A percentile compares a stretch with the other conserved stretches of the same genome.
These are phyloP conservation scores for Onychostruthus taczanowskii DNA, from an alignment of 2,113 vertebrate species.

Conservation along the genomic window DNA sequence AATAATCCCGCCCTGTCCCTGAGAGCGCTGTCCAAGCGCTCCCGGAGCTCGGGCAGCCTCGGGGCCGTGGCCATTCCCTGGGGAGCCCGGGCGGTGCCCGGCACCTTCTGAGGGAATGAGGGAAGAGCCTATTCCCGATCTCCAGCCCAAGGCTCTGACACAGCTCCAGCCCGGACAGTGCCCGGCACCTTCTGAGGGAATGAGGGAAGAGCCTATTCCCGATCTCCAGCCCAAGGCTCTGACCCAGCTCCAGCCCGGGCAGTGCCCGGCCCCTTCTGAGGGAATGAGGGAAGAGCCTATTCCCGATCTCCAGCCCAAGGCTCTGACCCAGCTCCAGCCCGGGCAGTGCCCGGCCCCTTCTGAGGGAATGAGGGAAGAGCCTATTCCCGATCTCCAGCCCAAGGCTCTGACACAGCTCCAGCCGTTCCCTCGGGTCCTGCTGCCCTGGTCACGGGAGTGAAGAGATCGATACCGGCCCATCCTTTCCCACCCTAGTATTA, in stretches of 20 bases:
- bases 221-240: rapidly evolving
- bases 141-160: rapidly evolving
- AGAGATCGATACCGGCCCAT: neutral
- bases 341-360: neutral
- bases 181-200: neutral
- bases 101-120: too few species aligned
- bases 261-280: too few species aligned
- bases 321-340: neutral
- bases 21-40: too few species aligned
- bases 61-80: neutral
- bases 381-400: rapidly evolving
- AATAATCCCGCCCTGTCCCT: neutral
- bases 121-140: too few species aligned
- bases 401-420: neutral
- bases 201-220: neutral
- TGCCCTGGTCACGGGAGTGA: neutral
- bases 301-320: too few species aligned
- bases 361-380: neutral
- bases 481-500: neutral
- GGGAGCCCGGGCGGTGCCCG: neutral
- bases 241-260: neutral
- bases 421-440: neutral
- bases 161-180: neutral
- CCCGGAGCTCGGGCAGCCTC: neutral
- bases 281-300: too few species aligned